Evolutionary conservation across 2,888 invertebrate species (phyloP), one percentile per base, ranked within the genome.

Genomic region (Hydriomena furcata): DNA sequence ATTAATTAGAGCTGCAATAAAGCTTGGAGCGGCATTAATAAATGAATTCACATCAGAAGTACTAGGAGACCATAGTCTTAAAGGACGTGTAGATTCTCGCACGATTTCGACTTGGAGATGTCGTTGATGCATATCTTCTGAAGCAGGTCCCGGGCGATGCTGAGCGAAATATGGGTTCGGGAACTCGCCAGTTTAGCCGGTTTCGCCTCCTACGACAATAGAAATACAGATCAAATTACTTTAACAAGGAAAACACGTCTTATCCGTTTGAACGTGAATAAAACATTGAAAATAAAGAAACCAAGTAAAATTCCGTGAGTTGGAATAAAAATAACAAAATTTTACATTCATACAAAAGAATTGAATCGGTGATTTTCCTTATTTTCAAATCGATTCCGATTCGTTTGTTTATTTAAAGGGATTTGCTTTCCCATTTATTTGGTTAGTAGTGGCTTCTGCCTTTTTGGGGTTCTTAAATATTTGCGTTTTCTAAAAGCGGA

Each of bases 121-220:
- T 97, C 96, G 73, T 95, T 95, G 77, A 96, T 93, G 83, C 96
- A 96, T 76, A 96, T 96, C 88, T 95, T 96, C 77, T 95, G 95
- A 10, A 96, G 91, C 43, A 96, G 93, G 76, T 96, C 96, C 63
- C 95, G 92, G 6, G 96, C 96, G 68, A 95, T 93, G 82, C 94
- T 95, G 65, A 96, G 88, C 48, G 95, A 96, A 65, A 96, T 92
- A 66, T 95, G 95, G 0, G 96, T 96, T 66, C 95, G 93, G 28
- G 96, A 96, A 54, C 94, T 94, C 69, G 95, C 94, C 63, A 96
- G 90, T 72, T 95, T 95, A 21, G 92, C 74, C 49, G 91, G 91
- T 63, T 91, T 91, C 76, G 88, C 66, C 77, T 92, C 84, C 91
- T 89, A 73, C 48, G 55, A 63, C 65, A 71, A 71, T 59, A 60